Evolutionary conservation across 2,113 vertebrate genomes (phyloP).

Genomic region (Capreolus pygargus): DNA sequence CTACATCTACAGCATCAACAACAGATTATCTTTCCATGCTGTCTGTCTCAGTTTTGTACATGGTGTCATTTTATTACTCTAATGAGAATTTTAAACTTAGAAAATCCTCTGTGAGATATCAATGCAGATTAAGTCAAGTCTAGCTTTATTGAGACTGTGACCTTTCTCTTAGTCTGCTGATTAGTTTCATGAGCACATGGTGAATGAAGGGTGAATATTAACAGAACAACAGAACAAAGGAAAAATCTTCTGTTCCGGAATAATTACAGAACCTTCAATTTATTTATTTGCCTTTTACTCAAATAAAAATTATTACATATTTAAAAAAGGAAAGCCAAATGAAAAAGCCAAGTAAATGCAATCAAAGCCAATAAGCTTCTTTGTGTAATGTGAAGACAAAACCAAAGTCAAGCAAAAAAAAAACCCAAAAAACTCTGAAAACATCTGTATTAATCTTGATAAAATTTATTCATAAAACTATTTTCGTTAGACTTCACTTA

Average conservation of each 20-base stretch:
- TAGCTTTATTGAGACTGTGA: not conserved
- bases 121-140: not conserved
- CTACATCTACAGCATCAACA: not conserved
- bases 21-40: not conserved
- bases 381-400: not conserved
- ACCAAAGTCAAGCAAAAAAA: not conserved
- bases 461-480: not conserved
- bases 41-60: not conserved
- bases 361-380: not conserved
- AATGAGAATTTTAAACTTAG: not conserved
- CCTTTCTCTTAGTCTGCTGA: not conserved
- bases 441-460: not conserved
- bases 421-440: conserved; percentile 10
- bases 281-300: conserved; percentile 49
- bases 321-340: not conserved
- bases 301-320: conserved; percentile 14
- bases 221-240: not conserved
- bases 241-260: conserved; percentile 31
- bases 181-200: not conserved
- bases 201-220: not conserved
- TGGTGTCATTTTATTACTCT: not conserved
- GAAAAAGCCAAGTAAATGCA: conserved; percentile 9
- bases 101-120: not conserved
- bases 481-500: not conserved
- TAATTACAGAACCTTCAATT: conserved; percentile 42